Conservation (phyloP, 2,113 vertebrate genomes). For the Regulus satrapa region DNA sequence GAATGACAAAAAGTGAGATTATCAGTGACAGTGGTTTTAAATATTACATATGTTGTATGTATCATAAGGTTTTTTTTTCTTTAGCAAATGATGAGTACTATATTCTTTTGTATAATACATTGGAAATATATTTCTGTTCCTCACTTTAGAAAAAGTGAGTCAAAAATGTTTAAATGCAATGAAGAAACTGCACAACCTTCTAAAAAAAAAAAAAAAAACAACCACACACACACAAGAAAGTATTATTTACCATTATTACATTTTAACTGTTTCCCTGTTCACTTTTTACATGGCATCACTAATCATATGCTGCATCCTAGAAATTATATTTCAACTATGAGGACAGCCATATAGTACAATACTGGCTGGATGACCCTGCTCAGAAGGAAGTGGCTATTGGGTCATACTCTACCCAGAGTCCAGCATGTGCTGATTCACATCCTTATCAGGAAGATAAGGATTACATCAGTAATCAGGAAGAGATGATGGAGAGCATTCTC, state of each 20-base stretch:
- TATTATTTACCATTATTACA: neutral
- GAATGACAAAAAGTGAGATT: constrained; percentile 32
- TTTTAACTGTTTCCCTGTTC: neutral
- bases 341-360: neutral
- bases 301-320: neutral
- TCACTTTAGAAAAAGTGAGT: neutral
- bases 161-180: neutral
- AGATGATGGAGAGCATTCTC: neutral
- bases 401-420: neutral
- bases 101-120: neutral
- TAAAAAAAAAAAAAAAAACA: no score
- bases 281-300: neutral
- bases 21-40: constrained; percentile 31
- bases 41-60: constrained; percentile 1
- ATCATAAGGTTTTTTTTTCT: neutral
- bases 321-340: neutral
- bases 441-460: no score
- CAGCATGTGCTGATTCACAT: neutral
- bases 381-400: neutral
- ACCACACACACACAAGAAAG: neutral
- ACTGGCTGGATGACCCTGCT: neutral
- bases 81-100: neutral
- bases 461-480: neutral
- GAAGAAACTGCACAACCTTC: neutral
- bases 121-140: neutral